Conservation (phyloP, 2,113 vertebrate species). For the Castor canadensis region DNA sequence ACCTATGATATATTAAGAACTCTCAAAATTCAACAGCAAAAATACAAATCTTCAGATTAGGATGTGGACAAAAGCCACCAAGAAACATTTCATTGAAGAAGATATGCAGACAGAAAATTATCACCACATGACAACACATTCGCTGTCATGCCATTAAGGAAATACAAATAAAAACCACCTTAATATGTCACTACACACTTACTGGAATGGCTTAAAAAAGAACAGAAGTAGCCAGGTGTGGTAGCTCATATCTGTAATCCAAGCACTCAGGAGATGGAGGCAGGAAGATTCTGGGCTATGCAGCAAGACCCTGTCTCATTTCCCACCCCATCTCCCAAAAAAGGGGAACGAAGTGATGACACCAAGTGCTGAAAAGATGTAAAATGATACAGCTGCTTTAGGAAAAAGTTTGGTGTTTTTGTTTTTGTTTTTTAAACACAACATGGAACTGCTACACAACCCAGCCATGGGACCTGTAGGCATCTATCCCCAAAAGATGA, state of each 20-base stretch:
- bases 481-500: slow-evolving; percentile 7
- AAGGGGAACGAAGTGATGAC: background rate
- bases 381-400: background rate
- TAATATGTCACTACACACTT: background rate
- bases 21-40: slow-evolving; percentile 6
- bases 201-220: background rate
- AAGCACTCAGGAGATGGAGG: too few relatives aligned
- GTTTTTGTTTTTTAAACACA: too few relatives aligned
- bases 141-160: background rate
- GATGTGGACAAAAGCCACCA: background rate
- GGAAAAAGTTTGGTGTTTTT: background rate
- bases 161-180: background rate
- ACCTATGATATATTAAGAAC: slow-evolving; percentile 34
- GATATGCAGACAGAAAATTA: background rate
- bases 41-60: background rate
- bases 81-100: slow-evolving; percentile 26
- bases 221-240: too few relatives aligned
- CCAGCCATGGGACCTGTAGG: background rate
- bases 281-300: too few relatives aligned
- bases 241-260: too few relatives aligned
- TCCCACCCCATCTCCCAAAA: too few relatives aligned
- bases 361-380: background rate
- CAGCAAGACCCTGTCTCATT: too few relatives aligned
- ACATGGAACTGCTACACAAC: background rate
- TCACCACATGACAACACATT: background rate